phyloP scores from a whole-genome alignment of 2,888 invertebrate species.

The Julus scanicus region DNA sequence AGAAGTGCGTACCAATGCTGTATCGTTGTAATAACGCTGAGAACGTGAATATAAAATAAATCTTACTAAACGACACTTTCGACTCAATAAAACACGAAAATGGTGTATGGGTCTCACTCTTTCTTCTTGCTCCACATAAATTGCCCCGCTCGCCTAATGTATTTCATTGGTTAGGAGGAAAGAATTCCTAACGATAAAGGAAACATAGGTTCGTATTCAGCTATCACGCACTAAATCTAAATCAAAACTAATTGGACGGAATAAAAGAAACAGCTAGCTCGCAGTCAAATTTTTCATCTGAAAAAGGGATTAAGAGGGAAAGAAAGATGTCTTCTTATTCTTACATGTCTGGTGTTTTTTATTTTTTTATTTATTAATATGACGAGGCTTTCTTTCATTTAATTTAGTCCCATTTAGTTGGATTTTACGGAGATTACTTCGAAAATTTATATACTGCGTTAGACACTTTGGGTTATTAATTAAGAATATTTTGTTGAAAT shows the following conservation, averaged over 20 bases:
- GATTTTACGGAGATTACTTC: background rate
- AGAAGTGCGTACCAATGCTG: background rate
- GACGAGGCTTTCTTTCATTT: background rate
- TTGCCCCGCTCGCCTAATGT: background rate
- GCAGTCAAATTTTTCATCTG: constrained; percentile 27
- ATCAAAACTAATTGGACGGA: constrained; percentile 33
- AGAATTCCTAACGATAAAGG: background rate
- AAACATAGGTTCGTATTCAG: background rate
- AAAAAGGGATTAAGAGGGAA: background rate
- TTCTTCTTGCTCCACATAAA: constrained; percentile 6
- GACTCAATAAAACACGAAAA: constrained; percentile 13
- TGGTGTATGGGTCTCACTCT: background rate
- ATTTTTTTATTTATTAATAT: background rate
- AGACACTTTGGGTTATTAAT: too few relatives aligned
- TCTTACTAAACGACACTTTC: constrained; percentile 7
- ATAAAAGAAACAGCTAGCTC: constrained; percentile 9
- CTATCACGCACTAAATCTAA: constrained; percentile 5
- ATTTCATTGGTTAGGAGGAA: constrained; percentile 2
- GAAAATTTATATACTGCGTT: background rate
- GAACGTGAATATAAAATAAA: background rate
- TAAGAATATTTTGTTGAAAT: too few relatives aligned
- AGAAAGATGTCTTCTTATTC: background rate
- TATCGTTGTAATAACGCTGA: background rate
- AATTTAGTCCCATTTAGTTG: background rate
- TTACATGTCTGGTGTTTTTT: background rate